A percentile compares a stretch with the other conserved stretches of the same genome.
Conservation (phyloP, 2,113 vertebrate genomes). For the Otocyon megalotis region DNA sequence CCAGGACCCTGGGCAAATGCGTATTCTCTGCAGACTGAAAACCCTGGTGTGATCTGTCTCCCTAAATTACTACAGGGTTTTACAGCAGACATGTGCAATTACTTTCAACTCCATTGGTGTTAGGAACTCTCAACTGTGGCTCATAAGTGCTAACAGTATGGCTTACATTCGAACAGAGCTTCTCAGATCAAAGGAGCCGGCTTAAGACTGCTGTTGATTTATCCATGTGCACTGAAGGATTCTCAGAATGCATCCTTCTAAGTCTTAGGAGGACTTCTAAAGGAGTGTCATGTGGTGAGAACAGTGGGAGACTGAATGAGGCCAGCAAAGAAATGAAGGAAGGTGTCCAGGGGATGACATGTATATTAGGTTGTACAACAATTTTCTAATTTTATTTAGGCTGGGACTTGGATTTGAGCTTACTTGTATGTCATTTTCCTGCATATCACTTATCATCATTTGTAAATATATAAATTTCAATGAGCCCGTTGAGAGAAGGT, state of each 20-base stretch:
- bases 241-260: background rate
- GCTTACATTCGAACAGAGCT: background rate
- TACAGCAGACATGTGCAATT: background rate
- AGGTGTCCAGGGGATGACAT: background rate
- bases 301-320: background rate
- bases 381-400: background rate
- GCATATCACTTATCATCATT: background rate
- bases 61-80: background rate
- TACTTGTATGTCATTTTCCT: background rate
- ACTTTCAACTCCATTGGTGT: background rate
- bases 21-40: background rate
- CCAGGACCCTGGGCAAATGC: background rate
- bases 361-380: background rate
- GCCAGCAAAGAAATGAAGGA: background rate
- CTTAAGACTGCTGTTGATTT: background rate
- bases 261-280: background rate
- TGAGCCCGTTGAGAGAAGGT: background rate
- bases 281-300: background rate
- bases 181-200: slow-evolving; percentile 30
- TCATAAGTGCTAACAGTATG: background rate
- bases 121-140: background rate
- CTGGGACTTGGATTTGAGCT: background rate
- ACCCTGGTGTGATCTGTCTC: background rate
- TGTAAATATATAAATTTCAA: background rate
- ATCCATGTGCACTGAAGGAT: background rate